These are phyloP conservation scores for Zoanthus gigantus DNA, from an alignment of 92 coral and sea anemone species.

Conservation along the genomic window DNA sequence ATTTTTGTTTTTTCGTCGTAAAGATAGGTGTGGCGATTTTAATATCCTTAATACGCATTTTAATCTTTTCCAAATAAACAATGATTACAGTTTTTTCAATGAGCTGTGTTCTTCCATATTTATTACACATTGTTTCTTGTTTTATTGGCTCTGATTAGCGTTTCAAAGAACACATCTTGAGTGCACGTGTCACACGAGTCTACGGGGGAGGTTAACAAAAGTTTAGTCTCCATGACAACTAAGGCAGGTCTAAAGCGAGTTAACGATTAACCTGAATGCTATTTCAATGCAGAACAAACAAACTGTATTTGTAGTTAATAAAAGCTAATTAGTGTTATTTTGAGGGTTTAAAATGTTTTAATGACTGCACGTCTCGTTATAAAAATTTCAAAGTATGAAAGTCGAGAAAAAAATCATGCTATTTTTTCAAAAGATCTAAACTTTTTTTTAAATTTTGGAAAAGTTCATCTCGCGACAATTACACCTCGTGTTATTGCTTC, in stretches of 20 bases:
- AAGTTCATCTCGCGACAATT: too few relatives aligned
- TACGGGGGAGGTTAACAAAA: constrained; percentile 25
- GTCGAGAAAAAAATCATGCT: background rate
- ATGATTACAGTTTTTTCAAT: background rate
- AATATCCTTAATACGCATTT: background rate
- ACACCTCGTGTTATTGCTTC: too few relatives aligned
- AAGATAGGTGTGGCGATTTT: too few relatives aligned
- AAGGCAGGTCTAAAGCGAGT: constrained; percentile 13
- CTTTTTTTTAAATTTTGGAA: too few relatives aligned
- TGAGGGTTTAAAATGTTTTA: constrained; percentile 4
- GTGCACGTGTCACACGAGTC: constrained; percentile 36
- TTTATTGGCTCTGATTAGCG: constrained; percentile 21
- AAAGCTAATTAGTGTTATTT: constrained; percentile 32
- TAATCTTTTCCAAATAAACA: background rate
- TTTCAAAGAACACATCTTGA: background rate
- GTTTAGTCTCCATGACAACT: constrained; percentile 24
- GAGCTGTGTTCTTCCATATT: background rate
- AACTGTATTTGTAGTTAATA: constrained; percentile 28
- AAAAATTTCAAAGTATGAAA: background rate
- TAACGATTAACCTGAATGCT: constrained; percentile 29
- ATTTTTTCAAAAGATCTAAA: background rate
- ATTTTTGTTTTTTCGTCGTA: background rate
- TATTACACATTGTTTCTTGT: constrained; percentile 2
- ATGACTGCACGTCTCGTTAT: background rate
- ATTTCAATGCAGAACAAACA: constrained; percentile 31